Evolutionary conservation across 2,888 invertebrate genomes (phyloP).

Genomic region (Parnassius mnemosyne): DNA sequence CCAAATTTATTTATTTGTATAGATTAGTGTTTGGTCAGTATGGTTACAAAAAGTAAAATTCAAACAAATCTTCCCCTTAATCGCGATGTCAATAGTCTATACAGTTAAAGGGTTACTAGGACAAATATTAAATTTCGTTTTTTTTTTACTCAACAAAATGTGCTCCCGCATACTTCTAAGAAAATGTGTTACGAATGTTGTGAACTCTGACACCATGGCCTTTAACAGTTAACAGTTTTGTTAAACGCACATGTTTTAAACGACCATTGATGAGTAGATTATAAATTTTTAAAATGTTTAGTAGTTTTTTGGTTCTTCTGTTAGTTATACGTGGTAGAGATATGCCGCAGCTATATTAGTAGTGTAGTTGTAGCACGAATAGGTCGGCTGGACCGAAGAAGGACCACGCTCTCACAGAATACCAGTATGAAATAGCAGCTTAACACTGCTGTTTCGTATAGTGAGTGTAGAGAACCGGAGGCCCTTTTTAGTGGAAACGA

Average conservation of each 20-base stretch:
- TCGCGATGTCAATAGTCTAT: constrained; percentile 32
- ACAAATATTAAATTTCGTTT: constrained; percentile 42
- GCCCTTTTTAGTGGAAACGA: not conserved
- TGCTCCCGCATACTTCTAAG: constrained; percentile 8
- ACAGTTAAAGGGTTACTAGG: constrained; percentile 40
- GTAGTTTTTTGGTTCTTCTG: not conserved
- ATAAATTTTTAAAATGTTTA: not conserved
- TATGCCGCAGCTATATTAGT: too few relatives aligned
- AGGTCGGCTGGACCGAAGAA: too few relatives aligned
- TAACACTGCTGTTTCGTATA: too few relatives aligned
- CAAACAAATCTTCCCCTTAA: constrained; percentile 29
- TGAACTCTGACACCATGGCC: constrained; percentile 7
- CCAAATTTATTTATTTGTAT: too few relatives aligned
- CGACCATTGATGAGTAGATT: not conserved
- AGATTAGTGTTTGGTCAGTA: not conserved
- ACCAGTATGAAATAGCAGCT: too few relatives aligned
- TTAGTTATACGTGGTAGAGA: too few relatives aligned
- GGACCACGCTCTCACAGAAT: too few relatives aligned
- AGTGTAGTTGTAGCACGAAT: too few relatives aligned
- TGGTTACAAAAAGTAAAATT: not conserved
- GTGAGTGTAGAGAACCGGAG: too few relatives aligned
- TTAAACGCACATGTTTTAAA: not conserved
- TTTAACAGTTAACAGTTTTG: constrained; percentile 6
- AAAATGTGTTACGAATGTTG: constrained; percentile 8
- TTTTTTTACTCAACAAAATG: constrained; percentile 34